Base-by-base conservation (phyloP, 2,797 vertebrate genomes). In the Etheostoma perlongum region DNA sequence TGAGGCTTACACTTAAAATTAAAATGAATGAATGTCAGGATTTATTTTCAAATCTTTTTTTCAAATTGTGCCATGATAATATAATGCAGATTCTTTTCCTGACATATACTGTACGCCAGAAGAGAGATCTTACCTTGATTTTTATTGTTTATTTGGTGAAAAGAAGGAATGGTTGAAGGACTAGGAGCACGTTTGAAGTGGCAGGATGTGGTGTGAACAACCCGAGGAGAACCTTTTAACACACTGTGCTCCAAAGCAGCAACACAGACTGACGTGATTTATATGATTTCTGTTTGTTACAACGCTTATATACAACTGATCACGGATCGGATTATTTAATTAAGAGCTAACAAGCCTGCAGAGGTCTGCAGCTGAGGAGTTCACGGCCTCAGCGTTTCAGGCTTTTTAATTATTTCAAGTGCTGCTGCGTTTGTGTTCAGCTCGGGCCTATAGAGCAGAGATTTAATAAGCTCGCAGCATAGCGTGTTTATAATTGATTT, bases 371-470 rank as follows among this genome's bases (percentile, higher is more conserved):
- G 95, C 93, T 92, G 92, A 94, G 93, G 66, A 36, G 78, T 95
- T 96, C 96, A 96, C 93, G 94, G 96, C 96, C 95, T 93, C 58
- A 93, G 92, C 88, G 73, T 95, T 94, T 93, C 93, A 93, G 94
- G 42, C 59, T 93, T 95, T 96, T 95, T 97, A 97, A 97, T 98
- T 97, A 97, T 96, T 96, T 96, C 93, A 94, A 88, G 92, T 42
- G 75, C 95, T 95, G 95, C 93, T 95, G 94, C 93, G 95, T 94
- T 95, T 93, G 74, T 75, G 93, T 91, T 92, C 95, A 95, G 94
- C 96, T 96, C 96, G 93, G 95, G 95, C 95, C 92, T 92, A 89
- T 70, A 77, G 71, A 85, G 81, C 74, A 46, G 71, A 92, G 89
- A 94, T 95, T 95, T 96, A 96, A 95, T 89, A 91, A 89, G 86